Conservation (phyloP, 2,113 vertebrate species). For the Lepus americanus region DNA sequence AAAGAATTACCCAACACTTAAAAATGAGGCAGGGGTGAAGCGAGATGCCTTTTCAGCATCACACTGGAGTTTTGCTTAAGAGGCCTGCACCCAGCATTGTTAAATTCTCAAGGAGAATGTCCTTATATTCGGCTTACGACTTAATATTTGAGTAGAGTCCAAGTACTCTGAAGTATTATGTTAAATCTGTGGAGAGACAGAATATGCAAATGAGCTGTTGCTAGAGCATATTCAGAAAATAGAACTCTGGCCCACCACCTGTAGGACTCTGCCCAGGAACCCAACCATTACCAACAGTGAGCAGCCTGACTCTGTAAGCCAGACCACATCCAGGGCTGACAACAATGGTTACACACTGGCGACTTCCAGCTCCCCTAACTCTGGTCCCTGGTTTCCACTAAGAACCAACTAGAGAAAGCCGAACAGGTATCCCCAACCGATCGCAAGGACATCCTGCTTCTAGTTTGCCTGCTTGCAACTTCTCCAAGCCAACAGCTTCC, state of each 20-base stretch:
- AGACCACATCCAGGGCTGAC: not conserved
- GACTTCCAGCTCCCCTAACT: not conserved
- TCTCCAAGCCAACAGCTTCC: not conserved
- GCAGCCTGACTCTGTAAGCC: not conserved
- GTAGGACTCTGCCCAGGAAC: not conserved
- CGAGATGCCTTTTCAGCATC: not conserved
- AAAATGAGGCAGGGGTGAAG: conserved; percentile 7
- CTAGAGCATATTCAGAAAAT: conserved; percentile 34
- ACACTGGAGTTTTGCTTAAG: not conserved
- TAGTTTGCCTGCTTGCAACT: not conserved
- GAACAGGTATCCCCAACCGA: not conserved
- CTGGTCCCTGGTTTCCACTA: not conserved
- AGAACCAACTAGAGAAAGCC: not conserved
- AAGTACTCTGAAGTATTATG: not conserved
- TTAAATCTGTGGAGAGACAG: conserved; percentile 5
- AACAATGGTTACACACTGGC: not conserved
- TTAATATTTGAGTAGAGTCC: conserved; percentile 20
- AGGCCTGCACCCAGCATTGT: not conserved
- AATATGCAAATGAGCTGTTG: conserved; percentile 1
- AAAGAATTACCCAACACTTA: not conserved
- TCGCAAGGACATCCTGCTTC: no score
- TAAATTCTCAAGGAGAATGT: not conserved
- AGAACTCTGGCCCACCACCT: not conserved
- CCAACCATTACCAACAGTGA: no score
- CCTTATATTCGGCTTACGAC: not conserved